Percentiles rank a stretch among this genome's conserved stretches.
These are phyloP conservation scores for Parascotia fuliginaria DNA, from an alignment of 2,888 invertebrate genomes.

Conservation along the genomic window DNA sequence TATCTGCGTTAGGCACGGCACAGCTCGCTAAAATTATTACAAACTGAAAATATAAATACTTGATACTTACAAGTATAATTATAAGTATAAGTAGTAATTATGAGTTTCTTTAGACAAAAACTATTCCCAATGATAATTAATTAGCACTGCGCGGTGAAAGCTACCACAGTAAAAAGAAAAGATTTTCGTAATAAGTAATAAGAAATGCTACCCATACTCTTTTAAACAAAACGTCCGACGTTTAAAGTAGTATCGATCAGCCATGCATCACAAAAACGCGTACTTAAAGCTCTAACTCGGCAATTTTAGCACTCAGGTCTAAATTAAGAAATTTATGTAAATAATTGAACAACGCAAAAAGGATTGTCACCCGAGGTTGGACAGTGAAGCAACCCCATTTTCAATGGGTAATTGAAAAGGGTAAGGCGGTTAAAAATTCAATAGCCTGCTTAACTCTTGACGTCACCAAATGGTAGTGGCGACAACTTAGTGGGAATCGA, in stretches of 20 bases:
- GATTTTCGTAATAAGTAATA: too few species aligned
- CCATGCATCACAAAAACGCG: slow-evolving; percentile 32
- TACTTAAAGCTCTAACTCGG: slow-evolving; percentile 47
- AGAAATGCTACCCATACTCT: neutral
- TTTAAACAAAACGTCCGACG: neutral
- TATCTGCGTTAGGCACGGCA: too few species aligned
- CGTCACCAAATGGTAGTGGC: slow-evolving; percentile 50
- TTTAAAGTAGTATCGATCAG: slow-evolving; percentile 14
- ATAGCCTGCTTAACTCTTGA: slow-evolving; percentile 66
- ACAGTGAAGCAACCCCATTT: slow-evolving; percentile 79
- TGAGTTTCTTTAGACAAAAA: too few species aligned
- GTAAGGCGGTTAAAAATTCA: slow-evolving; percentile 82
- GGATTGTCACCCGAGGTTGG: slow-evolving; percentile 82
- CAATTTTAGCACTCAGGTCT: slow-evolving; percentile 71
- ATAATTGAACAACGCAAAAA: slow-evolving; percentile 82
- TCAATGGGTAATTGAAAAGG: slow-evolving; percentile 84
- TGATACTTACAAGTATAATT: too few species aligned
- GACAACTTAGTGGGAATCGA: slow-evolving; percentile 22
- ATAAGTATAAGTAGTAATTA: too few species aligned
- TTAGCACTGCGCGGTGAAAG: too few species aligned
- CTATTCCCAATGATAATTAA: too few species aligned
- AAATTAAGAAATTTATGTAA: slow-evolving; percentile 82
- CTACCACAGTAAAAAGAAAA: too few species aligned
- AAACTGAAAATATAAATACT: too few species aligned
- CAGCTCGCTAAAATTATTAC: too few species aligned